These are phyloP conservation scores for Alviniconcha marisindica DNA, from an alignment of 1,140 invertebrate genomes.

Conservation along the genomic window DNA sequence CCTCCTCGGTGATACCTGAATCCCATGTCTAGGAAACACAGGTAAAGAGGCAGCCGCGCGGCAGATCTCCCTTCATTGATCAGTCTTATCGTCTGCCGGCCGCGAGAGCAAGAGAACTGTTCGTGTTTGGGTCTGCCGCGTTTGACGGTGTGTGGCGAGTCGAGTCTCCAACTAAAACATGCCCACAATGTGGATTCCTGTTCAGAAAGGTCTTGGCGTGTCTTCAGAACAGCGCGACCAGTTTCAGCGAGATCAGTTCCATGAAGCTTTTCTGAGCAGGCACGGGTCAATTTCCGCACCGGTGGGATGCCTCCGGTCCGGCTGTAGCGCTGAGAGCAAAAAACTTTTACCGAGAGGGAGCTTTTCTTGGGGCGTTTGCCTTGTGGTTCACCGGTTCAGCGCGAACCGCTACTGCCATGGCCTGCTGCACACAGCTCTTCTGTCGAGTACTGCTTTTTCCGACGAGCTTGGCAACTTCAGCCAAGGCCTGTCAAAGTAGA, in stretches of 20 bases:
- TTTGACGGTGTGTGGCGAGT: neutral
- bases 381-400: neutral
- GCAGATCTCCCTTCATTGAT: conserved; percentile 3
- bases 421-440: too few relatives aligned
- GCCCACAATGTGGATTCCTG: neutral
- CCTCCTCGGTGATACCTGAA: neutral
- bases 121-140: neutral
- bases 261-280: too few relatives aligned
- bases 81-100: neutral
- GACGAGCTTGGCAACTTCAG: too few relatives aligned
- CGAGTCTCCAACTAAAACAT: neutral
- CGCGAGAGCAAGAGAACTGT: neutral
- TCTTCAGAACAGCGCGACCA: neutral
- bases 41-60: neutral
- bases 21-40: neutral
- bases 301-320: too few relatives aligned
- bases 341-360: too few relatives aligned
- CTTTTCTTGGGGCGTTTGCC: neutral
- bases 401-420: too few relatives aligned
- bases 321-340: too few relatives aligned
- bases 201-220: neutral
- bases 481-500: too few relatives aligned
- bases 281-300: too few relatives aligned
- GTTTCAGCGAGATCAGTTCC: too few relatives aligned
- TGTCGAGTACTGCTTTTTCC: too few relatives aligned